These are phyloP conservation scores for Mallotus villosus DNA, from an alignment of 2,797 vertebrate species.

Conservation along the genomic window DNA sequence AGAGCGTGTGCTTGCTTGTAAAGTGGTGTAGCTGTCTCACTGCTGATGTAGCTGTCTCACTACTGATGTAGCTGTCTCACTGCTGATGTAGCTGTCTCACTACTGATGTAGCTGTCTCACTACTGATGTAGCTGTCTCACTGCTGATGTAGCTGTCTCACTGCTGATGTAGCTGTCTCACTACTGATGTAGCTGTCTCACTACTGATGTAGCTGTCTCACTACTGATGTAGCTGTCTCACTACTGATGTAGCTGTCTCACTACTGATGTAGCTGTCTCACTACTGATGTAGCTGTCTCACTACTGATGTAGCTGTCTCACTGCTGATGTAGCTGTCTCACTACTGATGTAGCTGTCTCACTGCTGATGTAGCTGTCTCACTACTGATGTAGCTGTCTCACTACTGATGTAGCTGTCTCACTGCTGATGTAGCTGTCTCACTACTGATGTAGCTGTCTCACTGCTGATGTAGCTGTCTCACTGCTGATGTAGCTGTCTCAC, in stretches of 20 bases:
- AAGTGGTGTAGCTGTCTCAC: constrained; percentile 12
- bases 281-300: constrained; percentile 36
- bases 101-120: constrained; percentile 36
- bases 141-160: constrained; percentile 35
- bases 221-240: constrained; percentile 36
- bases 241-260: constrained; percentile 36
- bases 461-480: constrained; percentile 8
- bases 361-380: constrained; percentile 8
- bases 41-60: constrained; percentile 5
- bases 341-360: constrained; percentile 33
- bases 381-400: constrained; percentile 10
- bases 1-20: constrained; percentile 3
- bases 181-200: constrained; percentile 36
- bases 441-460: constrained; percentile 9
- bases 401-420: constrained; percentile 10
- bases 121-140: constrained; percentile 36
- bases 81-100: constrained; percentile 36
- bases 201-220: constrained; percentile 36
- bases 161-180: constrained; percentile 36
- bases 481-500: constrained; percentile 7
- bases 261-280: constrained; percentile 36
- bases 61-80: constrained; percentile 36
- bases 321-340: constrained; percentile 36
- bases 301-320: constrained; percentile 36
- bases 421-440: constrained; percentile 7